Base-by-base conservation (phyloP, 2,113 vertebrate species). In the Pteruthius melanotis region DNA sequence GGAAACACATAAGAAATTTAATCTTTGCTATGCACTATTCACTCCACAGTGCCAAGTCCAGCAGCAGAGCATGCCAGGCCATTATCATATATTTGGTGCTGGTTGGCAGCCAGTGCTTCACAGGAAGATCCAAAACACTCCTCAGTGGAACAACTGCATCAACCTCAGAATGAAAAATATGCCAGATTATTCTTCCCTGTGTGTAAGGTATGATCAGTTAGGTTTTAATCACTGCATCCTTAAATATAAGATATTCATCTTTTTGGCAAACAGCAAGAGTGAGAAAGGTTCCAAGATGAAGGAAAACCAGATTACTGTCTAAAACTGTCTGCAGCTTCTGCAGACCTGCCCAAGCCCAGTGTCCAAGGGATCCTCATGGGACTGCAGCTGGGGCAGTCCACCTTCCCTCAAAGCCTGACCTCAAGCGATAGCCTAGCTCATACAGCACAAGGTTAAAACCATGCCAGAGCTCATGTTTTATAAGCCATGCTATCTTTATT, bases 371-470 rank as follows among this genome's bases (percentile, higher is more conserved):
- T 39, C 5, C 4, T 27, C 33, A 16, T 1, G 3, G 45, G 63
- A 57, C 5, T 31, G 19, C 11, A 69, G 24, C 40, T 88, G 57
- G 15, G 26, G 3, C 26, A 75, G 7, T 11, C 4, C 4, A 6
- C 18, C 11, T 86, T 52, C 35, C 59, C 57, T 59, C 39, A 63
- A 31, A 77, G 10, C 9, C 31, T 35, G 66, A 35, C 13, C 14
- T 1, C 3, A 12, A 9, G 39, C 7, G 7, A 63, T 3, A 87
- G 8, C 7, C 33, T 7, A 26, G 20, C 1, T 89, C 16, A 12
- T 8, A 77, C 0, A 77, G 45, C 13, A 54, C 63, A 72, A 28
- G 28, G 52, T 6, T 37, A 57, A 47, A 30, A 15, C 15, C 39
- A 14, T 16, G 7, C 17, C 33, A 26, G 47, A 82, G 18, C 7